Evolutionary conservation across 1,140 invertebrate species (phyloP).

Genomic region (Maniola jurtina): DNA sequence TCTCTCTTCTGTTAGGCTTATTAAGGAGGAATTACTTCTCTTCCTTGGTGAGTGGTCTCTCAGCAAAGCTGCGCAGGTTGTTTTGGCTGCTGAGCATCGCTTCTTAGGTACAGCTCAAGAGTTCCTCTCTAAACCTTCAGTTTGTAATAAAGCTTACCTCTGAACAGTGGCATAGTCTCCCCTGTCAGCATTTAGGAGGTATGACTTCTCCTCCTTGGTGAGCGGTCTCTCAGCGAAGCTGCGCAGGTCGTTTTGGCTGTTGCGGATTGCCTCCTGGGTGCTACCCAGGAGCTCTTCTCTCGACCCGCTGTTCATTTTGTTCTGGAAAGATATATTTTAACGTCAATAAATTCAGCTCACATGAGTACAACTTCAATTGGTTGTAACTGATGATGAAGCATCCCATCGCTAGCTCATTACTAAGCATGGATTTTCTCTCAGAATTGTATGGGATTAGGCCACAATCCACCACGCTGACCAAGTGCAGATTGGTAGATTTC

Average conservation of each 20-base stretch:
- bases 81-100: slow-evolving; percentile 49
- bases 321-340: slow-evolving; percentile 38
- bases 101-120: background rate
- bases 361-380: too few relatives aligned
- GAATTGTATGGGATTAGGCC: too few relatives aligned
- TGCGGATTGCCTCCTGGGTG: slow-evolving; percentile 60
- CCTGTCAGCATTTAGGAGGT: slow-evolving; percentile 90
- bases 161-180: slow-evolving; percentile 91
- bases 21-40: slow-evolving; percentile 92
- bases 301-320: slow-evolving; percentile 70
- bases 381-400: too few relatives aligned
- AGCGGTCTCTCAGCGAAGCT: slow-evolving; percentile 81
- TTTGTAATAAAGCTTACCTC: slow-evolving; percentile 78
- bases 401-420: too few relatives aligned
- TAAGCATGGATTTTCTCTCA: too few relatives aligned
- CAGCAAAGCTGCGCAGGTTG: slow-evolving; percentile 63
- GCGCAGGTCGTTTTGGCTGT: slow-evolving; percentile 60
- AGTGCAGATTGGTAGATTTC: too few relatives aligned
- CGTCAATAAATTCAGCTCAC: too few relatives aligned
- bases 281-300: slow-evolving; percentile 72
- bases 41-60: slow-evolving; percentile 85
- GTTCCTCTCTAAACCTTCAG: too few relatives aligned
- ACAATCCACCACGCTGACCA: too few relatives aligned
- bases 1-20: slow-evolving; percentile 90
- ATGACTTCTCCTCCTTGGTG: slow-evolving; percentile 90